A percentile compares a stretch with the other conserved stretches of the same genome.
Conservation (phyloP, 2,888 invertebrate genomes). For the Hypselothyrea guttata region DNA sequence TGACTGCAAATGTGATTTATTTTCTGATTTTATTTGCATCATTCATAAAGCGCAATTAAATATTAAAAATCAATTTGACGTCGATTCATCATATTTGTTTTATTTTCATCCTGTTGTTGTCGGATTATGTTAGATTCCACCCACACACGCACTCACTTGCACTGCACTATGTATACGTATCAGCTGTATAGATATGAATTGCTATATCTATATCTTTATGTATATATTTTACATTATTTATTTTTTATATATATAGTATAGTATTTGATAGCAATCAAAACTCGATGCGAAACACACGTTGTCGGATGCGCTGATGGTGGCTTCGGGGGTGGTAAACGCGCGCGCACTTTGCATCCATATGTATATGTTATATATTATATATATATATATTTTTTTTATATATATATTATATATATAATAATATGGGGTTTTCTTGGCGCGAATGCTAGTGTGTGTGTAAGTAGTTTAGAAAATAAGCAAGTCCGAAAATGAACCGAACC, state of each 20-base stretch:
- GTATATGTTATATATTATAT: conserved; percentile 44
- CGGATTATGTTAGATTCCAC: conserved; percentile 7
- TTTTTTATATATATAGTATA: conserved; percentile 66
- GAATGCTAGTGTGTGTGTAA: conserved; percentile 49
- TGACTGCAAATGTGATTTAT: conserved; percentile 1
- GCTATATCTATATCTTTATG: conserved; percentile 30
- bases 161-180: neutral
- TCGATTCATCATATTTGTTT: conserved; percentile 22
- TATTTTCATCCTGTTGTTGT: conserved; percentile 15
- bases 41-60: conserved; percentile 41
- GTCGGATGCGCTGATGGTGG: conserved; percentile 24
- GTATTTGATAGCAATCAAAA: conserved; percentile 66
- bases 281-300: conserved; percentile 24
- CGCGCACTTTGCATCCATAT: conserved; percentile 63
- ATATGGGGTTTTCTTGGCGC: conserved; percentile 55
- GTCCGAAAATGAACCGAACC: conserved; percentile 76
- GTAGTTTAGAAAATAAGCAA: conserved; percentile 77
- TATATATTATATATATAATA: conserved; percentile 72
- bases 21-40: conserved; percentile 18
- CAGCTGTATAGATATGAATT: conserved; percentile 9
- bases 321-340: conserved; percentile 65
- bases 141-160: conserved; percentile 30
- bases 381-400: conserved; percentile 50
- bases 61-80: conserved; percentile 50
- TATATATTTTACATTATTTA: conserved; percentile 55